Evolutionary conservation across 2,888 invertebrate genomes (phyloP).

Genomic region (Chirona hameri): DNA sequence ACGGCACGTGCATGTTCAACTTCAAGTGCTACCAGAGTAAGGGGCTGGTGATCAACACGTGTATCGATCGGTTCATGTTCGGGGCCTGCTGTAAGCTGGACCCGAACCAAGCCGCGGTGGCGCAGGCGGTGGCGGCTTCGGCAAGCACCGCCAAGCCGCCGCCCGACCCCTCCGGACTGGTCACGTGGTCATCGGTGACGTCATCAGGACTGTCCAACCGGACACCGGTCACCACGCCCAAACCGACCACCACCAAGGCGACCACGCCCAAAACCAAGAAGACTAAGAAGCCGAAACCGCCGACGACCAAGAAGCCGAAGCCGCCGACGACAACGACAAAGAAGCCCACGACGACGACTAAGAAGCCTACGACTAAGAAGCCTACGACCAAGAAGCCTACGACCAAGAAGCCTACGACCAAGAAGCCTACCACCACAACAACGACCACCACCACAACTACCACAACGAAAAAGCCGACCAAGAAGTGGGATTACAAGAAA

Average conservation of each 20-base stretch:
- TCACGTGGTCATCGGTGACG: constrained; percentile 24
- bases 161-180: constrained; percentile 31
- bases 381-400: constrained; percentile 31
- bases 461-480: constrained; percentile 33
- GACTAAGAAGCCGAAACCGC: not conserved
- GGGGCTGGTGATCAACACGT: constrained; percentile 81
- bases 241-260: constrained; percentile 30
- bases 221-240: constrained; percentile 9
- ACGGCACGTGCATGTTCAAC: constrained; percentile 86
- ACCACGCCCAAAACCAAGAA: constrained; percentile 22
- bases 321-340: constrained; percentile 31
- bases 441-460: constrained; percentile 33
- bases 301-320: not conserved
- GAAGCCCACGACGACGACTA: constrained; percentile 32
- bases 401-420: too few species aligned
- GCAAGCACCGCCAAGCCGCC: constrained; percentile 26
- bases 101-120: not conserved
- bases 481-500: constrained; percentile 41
- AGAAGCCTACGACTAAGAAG: constrained; percentile 8
- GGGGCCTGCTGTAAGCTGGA: constrained; percentile 75
- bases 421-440: constrained; percentile 32
- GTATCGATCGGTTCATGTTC: constrained; percentile 88
- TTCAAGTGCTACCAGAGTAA: constrained; percentile 76
- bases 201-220: not conserved
- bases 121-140: constrained; percentile 2